phyloP scores from a whole-genome alignment of 2,113 vertebrate genomes.

The Microcebus murinus region DNA sequence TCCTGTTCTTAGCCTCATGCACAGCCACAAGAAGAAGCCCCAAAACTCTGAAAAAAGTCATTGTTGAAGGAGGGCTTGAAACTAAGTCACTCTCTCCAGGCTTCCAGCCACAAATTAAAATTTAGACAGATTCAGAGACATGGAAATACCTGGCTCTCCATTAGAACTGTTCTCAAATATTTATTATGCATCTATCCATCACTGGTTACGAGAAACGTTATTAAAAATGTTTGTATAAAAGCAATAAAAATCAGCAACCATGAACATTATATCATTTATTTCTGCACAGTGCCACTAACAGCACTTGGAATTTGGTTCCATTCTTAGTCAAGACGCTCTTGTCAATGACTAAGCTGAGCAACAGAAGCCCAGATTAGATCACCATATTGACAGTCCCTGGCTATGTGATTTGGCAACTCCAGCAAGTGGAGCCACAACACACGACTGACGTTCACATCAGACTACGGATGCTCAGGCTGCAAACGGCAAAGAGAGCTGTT shows the following conservation, averaged over 20 bases:
- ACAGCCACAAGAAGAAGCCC: neutral
- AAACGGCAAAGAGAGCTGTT: neutral
- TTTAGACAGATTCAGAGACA: neutral
- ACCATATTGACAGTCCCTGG: neutral
- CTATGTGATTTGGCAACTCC: neutral
- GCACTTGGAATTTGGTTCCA: neutral
- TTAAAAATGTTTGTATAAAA: slow-evolving; percentile 31
- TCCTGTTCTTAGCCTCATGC: slow-evolving; percentile 32
- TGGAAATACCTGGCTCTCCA: neutral
- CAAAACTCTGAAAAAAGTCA: neutral
- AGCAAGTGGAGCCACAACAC: neutral
- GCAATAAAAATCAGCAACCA: slow-evolving; percentile 12
- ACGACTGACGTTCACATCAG: neutral
- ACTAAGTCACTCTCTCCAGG: neutral
- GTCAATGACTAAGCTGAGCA: neutral
- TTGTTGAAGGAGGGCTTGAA: neutral
- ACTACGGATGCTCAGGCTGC: neutral
- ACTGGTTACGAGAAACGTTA: neutral
- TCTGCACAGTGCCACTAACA: neutral
- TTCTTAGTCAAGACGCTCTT: slow-evolving; percentile 11
- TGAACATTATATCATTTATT: neutral
- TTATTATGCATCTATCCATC: neutral
- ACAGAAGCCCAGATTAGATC: neutral
- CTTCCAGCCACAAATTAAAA: neutral
- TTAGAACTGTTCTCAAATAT: slow-evolving; percentile 11